Conservation (phyloP, 2,888 invertebrate genomes). For the Meandrusa payeni region DNA sequence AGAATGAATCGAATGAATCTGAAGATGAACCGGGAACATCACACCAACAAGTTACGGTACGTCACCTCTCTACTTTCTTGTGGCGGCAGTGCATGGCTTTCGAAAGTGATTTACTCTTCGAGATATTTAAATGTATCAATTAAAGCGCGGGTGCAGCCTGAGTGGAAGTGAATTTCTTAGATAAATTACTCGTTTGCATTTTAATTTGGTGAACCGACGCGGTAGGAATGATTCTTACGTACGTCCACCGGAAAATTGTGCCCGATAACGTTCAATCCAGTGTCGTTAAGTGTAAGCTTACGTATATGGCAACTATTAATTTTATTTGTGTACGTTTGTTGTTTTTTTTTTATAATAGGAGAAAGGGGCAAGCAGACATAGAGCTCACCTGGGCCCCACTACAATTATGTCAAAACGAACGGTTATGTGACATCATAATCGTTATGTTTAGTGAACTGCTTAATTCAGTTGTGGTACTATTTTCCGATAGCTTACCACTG, state of each 20-base stretch:
- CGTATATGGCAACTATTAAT: neutral
- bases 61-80: neutral
- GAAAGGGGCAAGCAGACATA: too few relatives aligned
- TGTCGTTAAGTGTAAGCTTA: neutral
- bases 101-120: constrained; percentile 3
- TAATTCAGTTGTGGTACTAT: too few relatives aligned
- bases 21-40: constrained; percentile 31
- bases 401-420: too few relatives aligned
- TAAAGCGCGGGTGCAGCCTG: neutral
- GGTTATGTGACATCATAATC: too few relatives aligned
- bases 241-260: constrained; percentile 10
- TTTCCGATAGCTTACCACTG: too few relatives aligned
- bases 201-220: constrained; percentile 6
- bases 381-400: too few relatives aligned
- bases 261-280: constrained; percentile 4
- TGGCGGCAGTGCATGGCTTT: neutral
- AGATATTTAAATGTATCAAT: constrained; percentile 15
- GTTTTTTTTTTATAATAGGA: too few relatives aligned
- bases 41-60: constrained; percentile 28
- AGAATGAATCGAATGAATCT: constrained; percentile 43
- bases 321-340: constrained; percentile 1
- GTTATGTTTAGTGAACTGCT: too few relatives aligned
- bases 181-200: constrained; percentile 17
- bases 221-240: constrained; percentile 2
- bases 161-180: constrained; percentile 12